Base-by-base conservation (phyloP, 2,888 invertebrate genomes). In the Microplitis manilae region DNA sequence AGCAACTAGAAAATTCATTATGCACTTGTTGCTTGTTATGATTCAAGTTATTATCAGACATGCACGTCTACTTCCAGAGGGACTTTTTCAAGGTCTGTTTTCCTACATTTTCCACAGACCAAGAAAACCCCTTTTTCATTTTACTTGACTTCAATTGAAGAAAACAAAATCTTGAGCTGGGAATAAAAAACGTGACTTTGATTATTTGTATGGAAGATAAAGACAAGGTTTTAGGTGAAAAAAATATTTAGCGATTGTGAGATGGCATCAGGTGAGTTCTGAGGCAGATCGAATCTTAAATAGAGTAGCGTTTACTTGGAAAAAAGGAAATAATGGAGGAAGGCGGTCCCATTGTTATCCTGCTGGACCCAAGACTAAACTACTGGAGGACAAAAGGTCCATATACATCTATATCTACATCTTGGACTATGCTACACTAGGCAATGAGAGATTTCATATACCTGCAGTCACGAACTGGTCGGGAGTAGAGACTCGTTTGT, bases 21-120 rank as follows among this genome's bases (percentile, higher is more conserved):
- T 38, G 15, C 20, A 15, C 17, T 62, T 62, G 38, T 8, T 62
- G 6, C 17, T 62, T 62, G 38, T 39, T 72, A 72, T 72, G 64
- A 72, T 39, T 17, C 15, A 9, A 62, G 20, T 76, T 67, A 73
- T 68, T 77, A 77, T 77, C 62, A 77, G 30, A 15, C 68, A 76
- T 65, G 70, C 64, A 69, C 9, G 30, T 72, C 13, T 5, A 50
- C 50, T 30, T 38, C 30, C 13, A 9, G 4, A 30, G 61, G 62
- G 9, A 17, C n/a, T 40, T 65, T 39, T 20, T 17, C 41, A 41
- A 73, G 30, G 38, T 50, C 30, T 65, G n/a, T n/a, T 30, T n/a
- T 60, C 5, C 13, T 15, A 60, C 41, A 20, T 41, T 40, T 41
- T 65, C 5, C 9, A 5, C 6, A 20, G 50, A 50, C 50, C 2